A percentile compares a stretch with the other conserved stretches of the same genome.
These are phyloP conservation scores for Thalassaphorura encarpata DNA, from an alignment of 1,140 invertebrate genomes.

Conservation along the genomic window DNA sequence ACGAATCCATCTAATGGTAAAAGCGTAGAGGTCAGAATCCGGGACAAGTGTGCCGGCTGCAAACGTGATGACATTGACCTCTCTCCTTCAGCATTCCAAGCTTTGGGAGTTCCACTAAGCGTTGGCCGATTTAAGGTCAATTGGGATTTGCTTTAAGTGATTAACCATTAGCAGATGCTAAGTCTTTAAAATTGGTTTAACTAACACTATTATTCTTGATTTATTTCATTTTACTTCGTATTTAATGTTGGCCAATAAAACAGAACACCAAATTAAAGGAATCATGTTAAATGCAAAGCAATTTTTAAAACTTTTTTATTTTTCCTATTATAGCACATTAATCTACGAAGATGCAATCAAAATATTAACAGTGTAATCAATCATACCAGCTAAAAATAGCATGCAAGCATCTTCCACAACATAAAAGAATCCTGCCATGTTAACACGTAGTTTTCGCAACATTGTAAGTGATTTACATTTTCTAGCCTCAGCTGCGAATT, in stretches of 20 bases:
- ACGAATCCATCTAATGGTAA: background rate
- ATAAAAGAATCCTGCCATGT: too few relatives aligned
- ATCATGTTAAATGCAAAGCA: background rate
- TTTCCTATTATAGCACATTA: too few relatives aligned
- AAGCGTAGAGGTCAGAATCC: background rate
- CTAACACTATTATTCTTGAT: background rate
- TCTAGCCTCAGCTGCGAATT: too few relatives aligned
- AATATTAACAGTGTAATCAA: too few relatives aligned
- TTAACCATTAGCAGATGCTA: background rate
- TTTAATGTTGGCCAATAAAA: too few relatives aligned
- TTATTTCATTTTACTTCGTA: background rate
- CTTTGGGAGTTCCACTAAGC: background rate
- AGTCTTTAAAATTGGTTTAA: background rate
- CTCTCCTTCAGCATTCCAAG: constrained; percentile 8
- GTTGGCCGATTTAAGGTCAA: constrained; percentile 6
- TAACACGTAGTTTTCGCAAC: too few relatives aligned
- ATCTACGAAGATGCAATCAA: too few relatives aligned
- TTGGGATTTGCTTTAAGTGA: constrained; percentile 11
- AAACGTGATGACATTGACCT: constrained; percentile 7
- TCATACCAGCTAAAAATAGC: too few relatives aligned
- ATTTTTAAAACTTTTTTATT: too few relatives aligned
- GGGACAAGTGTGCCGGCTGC: constrained; percentile 13
- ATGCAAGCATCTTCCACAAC: too few relatives aligned
- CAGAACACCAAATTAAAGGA: too few relatives aligned
- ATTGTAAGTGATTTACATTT: too few relatives aligned